A percentile compares a stretch with the other conserved stretches of the same genome.
phyloP scores from a whole-genome alignment of 2,113 vertebrate species.

The Varanus komodoensis region DNA sequence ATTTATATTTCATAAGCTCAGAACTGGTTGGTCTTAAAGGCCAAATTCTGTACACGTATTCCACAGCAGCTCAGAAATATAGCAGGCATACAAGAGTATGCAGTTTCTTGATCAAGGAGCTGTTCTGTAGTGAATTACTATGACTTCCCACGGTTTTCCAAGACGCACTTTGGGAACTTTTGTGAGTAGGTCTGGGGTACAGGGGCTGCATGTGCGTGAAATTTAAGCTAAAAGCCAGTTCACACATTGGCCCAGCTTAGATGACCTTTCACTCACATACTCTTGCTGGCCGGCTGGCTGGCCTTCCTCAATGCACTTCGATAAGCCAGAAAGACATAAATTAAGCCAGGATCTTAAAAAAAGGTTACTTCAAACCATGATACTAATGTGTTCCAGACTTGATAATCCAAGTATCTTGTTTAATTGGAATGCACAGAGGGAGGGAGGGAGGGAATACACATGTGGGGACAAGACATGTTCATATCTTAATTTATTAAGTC shows the following conservation, averaged over 20 bases:
- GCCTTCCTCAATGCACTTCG: not conserved
- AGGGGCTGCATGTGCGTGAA: not conserved
- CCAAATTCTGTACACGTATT: not conserved
- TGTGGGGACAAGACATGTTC: not conserved
- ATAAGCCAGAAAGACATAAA: not conserved
- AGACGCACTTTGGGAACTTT: not conserved
- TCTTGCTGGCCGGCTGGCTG: not conserved
- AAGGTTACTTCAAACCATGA: not conserved
- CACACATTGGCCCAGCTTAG: too few relatives aligned
- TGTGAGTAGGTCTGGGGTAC: not conserved
- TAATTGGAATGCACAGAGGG: not conserved
- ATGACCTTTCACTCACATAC: too few relatives aligned
- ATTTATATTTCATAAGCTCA: slow-evolving; percentile 40
- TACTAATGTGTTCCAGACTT: not conserved
- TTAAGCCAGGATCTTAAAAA: not conserved
- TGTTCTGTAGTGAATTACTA: not conserved
- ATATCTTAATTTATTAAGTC: not conserved
- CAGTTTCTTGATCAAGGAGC: not conserved
- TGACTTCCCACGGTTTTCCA: not conserved
- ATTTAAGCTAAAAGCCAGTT: not conserved
- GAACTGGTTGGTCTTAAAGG: slow-evolving; percentile 27
- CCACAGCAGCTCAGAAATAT: not conserved
- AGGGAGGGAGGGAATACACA: not conserved
- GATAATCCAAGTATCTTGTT: not conserved
- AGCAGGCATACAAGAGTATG: not conserved